Evolutionary conservation across 2,888 invertebrate genomes (phyloP).

Genomic region (Vannuccia rotundouncinata): DNA sequence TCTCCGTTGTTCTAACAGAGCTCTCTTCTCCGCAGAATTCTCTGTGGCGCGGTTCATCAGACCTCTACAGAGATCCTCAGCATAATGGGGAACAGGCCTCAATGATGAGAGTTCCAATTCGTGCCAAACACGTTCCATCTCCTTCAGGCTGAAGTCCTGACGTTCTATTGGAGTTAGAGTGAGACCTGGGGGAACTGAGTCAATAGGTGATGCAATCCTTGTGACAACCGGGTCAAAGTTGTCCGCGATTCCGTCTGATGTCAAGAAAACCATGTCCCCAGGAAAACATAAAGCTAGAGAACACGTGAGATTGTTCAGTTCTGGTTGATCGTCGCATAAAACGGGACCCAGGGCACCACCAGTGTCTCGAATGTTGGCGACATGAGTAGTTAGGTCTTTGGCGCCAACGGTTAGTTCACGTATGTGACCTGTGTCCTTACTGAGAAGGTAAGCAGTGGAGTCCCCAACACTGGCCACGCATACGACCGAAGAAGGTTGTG

Average conservation of each 20-base stretch:
- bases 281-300: conserved; percentile 71
- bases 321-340: conserved; percentile 70
- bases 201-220: conserved; percentile 69
- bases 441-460: conserved; percentile 77
- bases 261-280: conserved; percentile 76
- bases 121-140: conserved; percentile 33
- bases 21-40: conserved; percentile 36
- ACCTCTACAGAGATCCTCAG: conserved; percentile 41
- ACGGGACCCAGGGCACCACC: conserved; percentile 79
- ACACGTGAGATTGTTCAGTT: conserved; percentile 76
- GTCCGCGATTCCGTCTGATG: conserved; percentile 81
- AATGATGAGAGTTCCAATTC: neutral
- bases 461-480: conserved; percentile 84
- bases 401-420: conserved; percentile 72
- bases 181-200: neutral
- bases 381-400: conserved; percentile 62
- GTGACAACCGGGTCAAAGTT: conserved; percentile 86
- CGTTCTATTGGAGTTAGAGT: conserved; percentile 60
- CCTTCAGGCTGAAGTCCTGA: conserved; percentile 59
- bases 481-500: conserved; percentile 60
- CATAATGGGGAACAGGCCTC: conserved; percentile 48
- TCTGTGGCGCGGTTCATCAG: conserved; percentile 18
- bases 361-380: conserved; percentile 73
- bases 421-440: conserved; percentile 63
- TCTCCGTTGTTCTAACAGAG: conserved; percentile 67